Evolutionary conservation across 2,113 vertebrate genomes (phyloP), one percentile per base, ranked within the genome.

Genomic region (Gadus macrocephalus): DNA sequence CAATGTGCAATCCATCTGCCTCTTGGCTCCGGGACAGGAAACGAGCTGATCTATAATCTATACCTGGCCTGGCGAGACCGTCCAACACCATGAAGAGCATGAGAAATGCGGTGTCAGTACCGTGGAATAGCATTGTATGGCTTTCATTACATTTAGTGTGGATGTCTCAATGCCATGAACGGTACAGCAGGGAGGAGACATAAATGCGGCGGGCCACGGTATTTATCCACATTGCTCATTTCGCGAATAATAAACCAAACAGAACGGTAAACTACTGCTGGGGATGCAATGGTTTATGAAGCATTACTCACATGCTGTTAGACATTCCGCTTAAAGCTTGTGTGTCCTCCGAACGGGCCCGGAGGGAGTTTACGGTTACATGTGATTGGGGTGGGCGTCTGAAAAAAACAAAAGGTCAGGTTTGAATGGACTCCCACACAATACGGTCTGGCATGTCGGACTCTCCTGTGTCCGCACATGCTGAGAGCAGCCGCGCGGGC

Each of bases 1-100:
- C 81, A 87, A 89, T 87, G 75, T 80, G 72, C 72, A 83, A 87
- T 85, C 85, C 89, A 88, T 90, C 85, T 90, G 83, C 77, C 82
- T 68, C 81, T 76, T 69, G 82, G 74, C 73, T 87, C 75, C 76
- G 28, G 42, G 53, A 15, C 42, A 76, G 83, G 80, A 84, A 87
- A 85, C 85, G 77, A 87, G 67, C 76, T 79, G 77, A 86, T 86
- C 76, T 70, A 76, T 82, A 86, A 87, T 84, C 81, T 81, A 60
- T 86, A 84, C 81, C 81, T 82, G 76, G 72, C 6, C 64, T 38
- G 77, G 79, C 62, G 71, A 74, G 70, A 74, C 68, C 62, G 79
- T 72, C 72, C 62, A 75, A 77, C 61, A 28, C 9, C 20, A 69
- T 65, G 72, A 70, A 5, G 49, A 66, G 64, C 75, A 67, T 71